phyloP scores from a whole-genome alignment of 2,888 invertebrate genomes.

The Campoletis raptor region DNA sequence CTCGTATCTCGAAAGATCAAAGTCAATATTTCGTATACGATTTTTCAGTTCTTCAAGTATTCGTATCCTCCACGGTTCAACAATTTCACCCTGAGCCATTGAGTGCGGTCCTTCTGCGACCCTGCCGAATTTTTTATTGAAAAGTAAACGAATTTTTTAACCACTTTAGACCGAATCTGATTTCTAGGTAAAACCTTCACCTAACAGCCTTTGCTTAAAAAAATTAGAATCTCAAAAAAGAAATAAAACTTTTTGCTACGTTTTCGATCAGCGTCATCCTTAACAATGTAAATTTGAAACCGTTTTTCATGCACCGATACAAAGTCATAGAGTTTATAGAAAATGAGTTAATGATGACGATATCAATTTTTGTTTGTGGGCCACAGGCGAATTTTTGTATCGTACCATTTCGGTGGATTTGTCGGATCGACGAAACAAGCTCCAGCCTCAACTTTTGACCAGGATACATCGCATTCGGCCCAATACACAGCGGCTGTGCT shows the following conservation, averaged over 20 bases:
- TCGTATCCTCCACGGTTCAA: constrained; percentile 91
- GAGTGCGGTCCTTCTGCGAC: constrained; percentile 86
- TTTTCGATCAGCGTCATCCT: no score
- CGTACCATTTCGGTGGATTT: constrained; percentile 91
- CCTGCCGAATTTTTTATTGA: constrained; percentile 68
- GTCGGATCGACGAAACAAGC: constrained; percentile 91
- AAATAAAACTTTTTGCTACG: no score
- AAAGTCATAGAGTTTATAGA: neutral
- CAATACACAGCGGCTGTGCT: constrained; percentile 90
- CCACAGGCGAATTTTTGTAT: neutral
- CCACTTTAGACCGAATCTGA: no score
- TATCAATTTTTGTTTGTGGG: no score
- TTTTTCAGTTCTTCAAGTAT: constrained; percentile 90
- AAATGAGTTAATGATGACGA: no score
- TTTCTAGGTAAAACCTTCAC: no score
- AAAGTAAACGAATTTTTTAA: neutral
- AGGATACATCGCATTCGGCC: constrained; percentile 93
- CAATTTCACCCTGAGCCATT: constrained; percentile 88
- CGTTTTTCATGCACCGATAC: neutral
- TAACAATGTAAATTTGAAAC: no score
- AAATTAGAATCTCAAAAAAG: no score
- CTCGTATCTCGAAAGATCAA: constrained; percentile 88
- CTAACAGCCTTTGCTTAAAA: no score
- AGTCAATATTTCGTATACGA: constrained; percentile 85
- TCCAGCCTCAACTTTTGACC: constrained; percentile 93